phyloP scores from a whole-genome alignment of 1,140 invertebrate genomes.

The Ephestia elutella region DNA sequence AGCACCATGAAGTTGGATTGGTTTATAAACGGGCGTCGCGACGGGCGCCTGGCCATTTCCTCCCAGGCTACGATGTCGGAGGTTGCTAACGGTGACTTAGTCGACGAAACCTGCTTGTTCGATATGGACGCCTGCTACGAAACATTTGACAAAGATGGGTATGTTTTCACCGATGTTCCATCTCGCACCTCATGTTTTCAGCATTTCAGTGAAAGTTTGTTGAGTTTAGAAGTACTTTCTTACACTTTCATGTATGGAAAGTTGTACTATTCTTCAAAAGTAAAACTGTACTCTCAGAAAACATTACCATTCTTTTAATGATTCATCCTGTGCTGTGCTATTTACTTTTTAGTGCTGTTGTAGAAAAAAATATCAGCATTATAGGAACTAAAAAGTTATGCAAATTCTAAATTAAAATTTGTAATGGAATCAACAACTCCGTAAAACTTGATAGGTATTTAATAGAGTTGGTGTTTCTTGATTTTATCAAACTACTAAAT shows the following conservation, averaged over 20 bases:
- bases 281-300: not conserved
- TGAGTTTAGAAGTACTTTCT: not conserved
- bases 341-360: no score
- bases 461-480: no score
- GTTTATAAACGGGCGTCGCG: constrained; percentile 51
- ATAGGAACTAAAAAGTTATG: no score
- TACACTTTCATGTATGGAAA: not conserved
- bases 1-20: constrained; percentile 35
- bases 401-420: no score
- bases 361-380: no score
- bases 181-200: not conserved
- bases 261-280: not conserved
- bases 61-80: constrained; percentile 62
- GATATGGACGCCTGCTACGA: constrained; percentile 91
- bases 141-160: constrained; percentile 90
- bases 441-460: no score
- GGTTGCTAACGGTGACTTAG: constrained; percentile 51
- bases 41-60: constrained; percentile 46
- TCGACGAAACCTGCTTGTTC: constrained; percentile 69
- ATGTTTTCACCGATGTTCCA: constrained; percentile 39
- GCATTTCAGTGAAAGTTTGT: not conserved
- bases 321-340: no score
- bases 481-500: no score
- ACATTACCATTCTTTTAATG: not conserved
- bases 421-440: no score